Base-by-base conservation (phyloP, 2,113 vertebrate species). In the Tylochromis polylepis region DNA sequence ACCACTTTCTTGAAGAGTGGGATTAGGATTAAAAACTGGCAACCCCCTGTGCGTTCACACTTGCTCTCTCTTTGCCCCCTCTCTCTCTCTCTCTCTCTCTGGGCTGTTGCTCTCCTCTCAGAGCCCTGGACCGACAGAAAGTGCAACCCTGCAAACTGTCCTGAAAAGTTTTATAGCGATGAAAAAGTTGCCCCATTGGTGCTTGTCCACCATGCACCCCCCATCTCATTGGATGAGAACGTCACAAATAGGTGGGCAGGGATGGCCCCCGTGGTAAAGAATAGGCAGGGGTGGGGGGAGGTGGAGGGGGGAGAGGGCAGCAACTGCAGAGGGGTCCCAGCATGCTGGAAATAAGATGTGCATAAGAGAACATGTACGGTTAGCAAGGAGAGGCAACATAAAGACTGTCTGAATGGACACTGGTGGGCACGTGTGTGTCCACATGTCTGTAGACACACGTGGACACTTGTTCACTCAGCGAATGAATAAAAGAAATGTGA, bases 91-190 rank as follows among this genome's bases (percentile, higher is more conserved):
- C 91, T 72, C 93, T 89, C 86, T 91, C 94, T 91, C 90, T 89
- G 84, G 86, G 93, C 88, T 89, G 90, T 72, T 91, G 88, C 93
- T 95, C 92, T 93, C 92, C 94, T 96, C 92, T 92, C 62, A 53
- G 93, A 95, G 94, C 88, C 89, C 94, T 89, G 94, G 93, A 94
- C 94, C 93, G 92, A 96, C 94, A 95, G 95, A 96, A 96, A 96
- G 96, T 96, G 96, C 95, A 94, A 96, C 92, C 92, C 91, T 84
- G 89, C 94, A 95, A 94, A 95, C 90, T 92, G 90, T 94, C 88
- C 88, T 57, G 87, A 95, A 95, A 92, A 95, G 94, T 96, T 97
- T 97, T 96, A 96, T 97, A 96, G 94, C 93, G 91, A 91, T 92
- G 92, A 91, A 94, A 93, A 91, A 90, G 91, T 83, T 62, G 89